phyloP scores from a whole-genome alignment of 1,140 invertebrate species.

The Dendroctonus ponderosae region DNA sequence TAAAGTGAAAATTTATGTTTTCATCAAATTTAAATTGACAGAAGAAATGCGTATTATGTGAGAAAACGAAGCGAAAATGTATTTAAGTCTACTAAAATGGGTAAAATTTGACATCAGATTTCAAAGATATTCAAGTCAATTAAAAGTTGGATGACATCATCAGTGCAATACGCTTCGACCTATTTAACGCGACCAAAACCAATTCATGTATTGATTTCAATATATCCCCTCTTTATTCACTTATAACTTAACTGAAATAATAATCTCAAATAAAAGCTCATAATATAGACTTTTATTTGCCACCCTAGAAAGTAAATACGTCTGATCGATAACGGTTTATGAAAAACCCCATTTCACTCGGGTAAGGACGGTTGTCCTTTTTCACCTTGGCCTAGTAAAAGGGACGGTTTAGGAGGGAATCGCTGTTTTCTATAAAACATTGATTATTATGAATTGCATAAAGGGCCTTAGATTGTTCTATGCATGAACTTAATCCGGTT shows the following conservation, averaged over 20 bases:
- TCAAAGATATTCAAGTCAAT: no score
- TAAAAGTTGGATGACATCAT: no score
- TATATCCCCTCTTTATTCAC: constrained; percentile 17
- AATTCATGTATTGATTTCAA: constrained; percentile 14
- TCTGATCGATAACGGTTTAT: constrained; percentile 18
- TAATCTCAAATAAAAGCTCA: constrained; percentile 28
- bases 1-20: no score
- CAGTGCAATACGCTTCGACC: neutral
- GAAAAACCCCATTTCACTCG: neutral
- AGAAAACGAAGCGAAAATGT: no score
- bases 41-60: no score
- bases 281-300: constrained; percentile 27
- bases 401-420: neutral
- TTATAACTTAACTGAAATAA: constrained; percentile 26
- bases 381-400: neutral
- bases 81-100: no score
- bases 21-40: no score
- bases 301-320: constrained; percentile 21
- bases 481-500: constrained; percentile 30
- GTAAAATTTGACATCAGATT: no score
- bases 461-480: constrained; percentile 12
- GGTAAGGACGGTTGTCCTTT: neutral
- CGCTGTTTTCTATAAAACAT: neutral
- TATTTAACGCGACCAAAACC: constrained; percentile 3
- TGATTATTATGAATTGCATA: constrained; percentile 7